These are phyloP conservation scores for Lithobates sylvaticus DNA, from an alignment of 2,797 vertebrate genomes.

Conservation along the genomic window DNA sequence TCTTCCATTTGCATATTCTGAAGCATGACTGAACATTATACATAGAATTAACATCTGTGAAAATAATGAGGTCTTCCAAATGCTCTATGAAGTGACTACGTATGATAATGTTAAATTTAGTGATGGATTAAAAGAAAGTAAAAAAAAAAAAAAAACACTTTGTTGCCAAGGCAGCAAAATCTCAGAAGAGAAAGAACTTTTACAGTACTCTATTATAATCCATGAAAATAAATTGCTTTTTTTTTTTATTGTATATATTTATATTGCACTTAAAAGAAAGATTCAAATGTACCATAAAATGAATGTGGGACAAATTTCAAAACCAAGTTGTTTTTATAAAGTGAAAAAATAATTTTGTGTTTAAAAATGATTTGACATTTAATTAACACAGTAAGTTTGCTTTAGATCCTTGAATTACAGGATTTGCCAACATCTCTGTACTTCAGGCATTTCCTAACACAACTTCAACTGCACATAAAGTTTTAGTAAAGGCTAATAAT, in stretches of 20 bases:
- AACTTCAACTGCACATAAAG: too few species aligned
- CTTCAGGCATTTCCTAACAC: too few species aligned
- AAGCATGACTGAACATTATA: neutral
- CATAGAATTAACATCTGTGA: slow-evolving; percentile 1
- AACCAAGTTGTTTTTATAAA: neutral
- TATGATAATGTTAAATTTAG: neutral
- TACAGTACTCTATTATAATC: neutral
- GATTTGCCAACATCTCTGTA: too few species aligned
- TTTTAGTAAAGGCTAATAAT: too few species aligned
- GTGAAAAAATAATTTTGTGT: neutral
- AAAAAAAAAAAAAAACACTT: neutral
- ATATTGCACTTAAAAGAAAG: neutral
- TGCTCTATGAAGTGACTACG: neutral
- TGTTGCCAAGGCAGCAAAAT: neutral
- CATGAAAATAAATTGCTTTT: neutral
- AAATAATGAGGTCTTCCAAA: slow-evolving; percentile 10
- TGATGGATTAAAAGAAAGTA: neutral
- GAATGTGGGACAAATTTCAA: neutral
- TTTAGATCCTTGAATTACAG: too few species aligned
- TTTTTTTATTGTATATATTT: neutral
- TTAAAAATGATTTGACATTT: neutral
- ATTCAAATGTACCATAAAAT: neutral
- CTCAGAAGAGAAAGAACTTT: neutral
- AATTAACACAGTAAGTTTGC: too few species aligned
- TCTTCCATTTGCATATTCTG: neutral